Evolutionary conservation across 2,113 vertebrate species (phyloP).

Genomic region (Rhinichthys klamathensis): DNA sequence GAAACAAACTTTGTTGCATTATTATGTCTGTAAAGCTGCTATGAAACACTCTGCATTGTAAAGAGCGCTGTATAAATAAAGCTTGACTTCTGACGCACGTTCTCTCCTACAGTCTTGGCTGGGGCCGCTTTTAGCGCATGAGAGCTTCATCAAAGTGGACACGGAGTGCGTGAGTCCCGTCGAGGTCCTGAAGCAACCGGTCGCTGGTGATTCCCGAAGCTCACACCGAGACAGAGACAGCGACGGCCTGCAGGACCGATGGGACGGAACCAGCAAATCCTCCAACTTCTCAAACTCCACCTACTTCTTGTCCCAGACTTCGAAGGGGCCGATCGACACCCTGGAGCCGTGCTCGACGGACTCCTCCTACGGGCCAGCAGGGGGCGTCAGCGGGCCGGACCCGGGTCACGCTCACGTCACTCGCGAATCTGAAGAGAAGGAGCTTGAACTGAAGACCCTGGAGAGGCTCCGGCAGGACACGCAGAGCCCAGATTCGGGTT

Average conservation of each 20-base stretch:
- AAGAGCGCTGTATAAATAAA: too few species aligned
- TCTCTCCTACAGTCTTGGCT: constrained; percentile 60
- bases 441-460: constrained; percentile 36
- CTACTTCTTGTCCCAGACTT: constrained; percentile 60
- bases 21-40: too few species aligned
- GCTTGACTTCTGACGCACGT: neutral
- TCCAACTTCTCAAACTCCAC: constrained; percentile 69
- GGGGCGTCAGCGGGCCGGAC: neutral
- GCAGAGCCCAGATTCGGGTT: constrained; percentile 67
- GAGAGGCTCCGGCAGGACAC: constrained; percentile 55
- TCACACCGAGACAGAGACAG: neutral
- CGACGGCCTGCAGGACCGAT: neutral
- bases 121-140: constrained; percentile 46
- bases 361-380: constrained; percentile 56
- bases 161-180: constrained; percentile 49
- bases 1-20: too few species aligned
- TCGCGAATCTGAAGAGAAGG: neutral
- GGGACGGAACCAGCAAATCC: neutral
- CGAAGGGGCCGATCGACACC: constrained; percentile 19
- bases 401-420: neutral
- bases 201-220: neutral
- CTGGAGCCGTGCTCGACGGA: constrained; percentile 56
- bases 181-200: constrained; percentile 47
- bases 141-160: constrained; percentile 46
- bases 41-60: too few species aligned